These are phyloP conservation scores for Orgyia antiqua DNA, from an alignment of 2,888 invertebrate species.

Conservation along the genomic window DNA sequence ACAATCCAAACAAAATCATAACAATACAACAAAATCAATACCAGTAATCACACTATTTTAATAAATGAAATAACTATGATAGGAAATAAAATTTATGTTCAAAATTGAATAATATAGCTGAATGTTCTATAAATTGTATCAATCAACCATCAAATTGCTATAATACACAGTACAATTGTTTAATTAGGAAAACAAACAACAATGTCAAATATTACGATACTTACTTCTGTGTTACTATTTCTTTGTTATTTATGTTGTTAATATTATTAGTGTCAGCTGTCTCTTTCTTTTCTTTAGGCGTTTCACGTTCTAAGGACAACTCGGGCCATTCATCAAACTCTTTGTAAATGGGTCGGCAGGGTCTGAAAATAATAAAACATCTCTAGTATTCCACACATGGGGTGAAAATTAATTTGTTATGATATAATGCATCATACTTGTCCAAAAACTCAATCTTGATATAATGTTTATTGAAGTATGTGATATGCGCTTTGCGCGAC, in stretches of 20 bases:
- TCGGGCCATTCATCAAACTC: slow-evolving; percentile 82
- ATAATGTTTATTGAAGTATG: slow-evolving; percentile 81
- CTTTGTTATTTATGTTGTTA: slow-evolving; percentile 31
- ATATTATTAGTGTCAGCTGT: slow-evolving; percentile 38
- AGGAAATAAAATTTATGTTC: too few species aligned
- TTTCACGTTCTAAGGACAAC: slow-evolving; percentile 65
- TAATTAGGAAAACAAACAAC: too few species aligned
- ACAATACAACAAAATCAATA: too few species aligned
- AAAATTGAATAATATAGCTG: too few species aligned
- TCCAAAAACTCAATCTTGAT: slow-evolving; percentile 85
- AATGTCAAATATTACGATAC: too few species aligned
- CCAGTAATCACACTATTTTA: too few species aligned
- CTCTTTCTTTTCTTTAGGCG: slow-evolving; percentile 54
- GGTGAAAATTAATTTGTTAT: slow-evolving; percentile 19
- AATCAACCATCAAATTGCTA: too few species aligned
- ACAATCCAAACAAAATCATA: too few species aligned
- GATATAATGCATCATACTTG: slow-evolving; percentile 74
- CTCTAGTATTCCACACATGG: slow-evolving; percentile 13
- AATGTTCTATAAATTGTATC: too few species aligned
- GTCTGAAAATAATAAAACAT: slow-evolving; percentile 46
- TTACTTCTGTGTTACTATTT: slow-evolving; percentile 48
- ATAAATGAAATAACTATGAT: too few species aligned
- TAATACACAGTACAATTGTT: too few species aligned
- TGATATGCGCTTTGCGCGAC: slow-evolving; percentile 77
- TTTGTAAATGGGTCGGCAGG: slow-evolving; percentile 80